Base-by-base conservation (phyloP, 2,113 vertebrate species). In the Hydropotes inermis region DNA sequence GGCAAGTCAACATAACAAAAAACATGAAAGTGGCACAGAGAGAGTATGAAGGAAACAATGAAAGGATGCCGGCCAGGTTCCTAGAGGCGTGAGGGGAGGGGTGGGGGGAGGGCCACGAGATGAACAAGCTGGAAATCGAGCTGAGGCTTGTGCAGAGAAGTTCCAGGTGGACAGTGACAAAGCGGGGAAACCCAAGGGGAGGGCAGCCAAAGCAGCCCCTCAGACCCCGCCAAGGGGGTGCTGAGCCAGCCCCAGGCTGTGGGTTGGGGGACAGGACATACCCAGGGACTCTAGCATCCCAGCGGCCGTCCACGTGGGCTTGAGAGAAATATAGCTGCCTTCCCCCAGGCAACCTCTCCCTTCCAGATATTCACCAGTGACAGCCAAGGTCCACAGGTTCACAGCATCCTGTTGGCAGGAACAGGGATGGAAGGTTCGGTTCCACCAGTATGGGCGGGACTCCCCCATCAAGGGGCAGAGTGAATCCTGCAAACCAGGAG, bases 91-190 rank as follows among this genome's bases (percentile, higher is more conserved):
- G 36, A 21, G 50, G n/a, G 1, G 9, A 14, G 50, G 6, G 28
- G n/a, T 3, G 25, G 0, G 6, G 3, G 1, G 15, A 3, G 6
- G 14, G 3, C 9, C 21, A 17, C 3, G 28, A 2, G 3, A 0
- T 5, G 1, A 17, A 5, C 6, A 3, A 47, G 10, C 45, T 2
- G 6, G 11, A 3, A 8, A 1, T 2, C 12, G 0, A 19, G 0
- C 6, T 39, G 8, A 28, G 25, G 10, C 1, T 2, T 4, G 0
- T 1, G 1, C 47, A 28, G 19, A 45, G 8, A 13, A 39, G 6
- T 0, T 21, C 6, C 0, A 33, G 17, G 1, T 3, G 27, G 47
- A 21, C 19, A 36, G 13, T 17, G 39, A 6, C 19, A 39, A 33
- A 6, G 19, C 3, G 28, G 43, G 5, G 3, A 54, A 30, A 0